Conservation (phyloP, 2,113 vertebrate genomes). For the Vimba vimba region DNA sequence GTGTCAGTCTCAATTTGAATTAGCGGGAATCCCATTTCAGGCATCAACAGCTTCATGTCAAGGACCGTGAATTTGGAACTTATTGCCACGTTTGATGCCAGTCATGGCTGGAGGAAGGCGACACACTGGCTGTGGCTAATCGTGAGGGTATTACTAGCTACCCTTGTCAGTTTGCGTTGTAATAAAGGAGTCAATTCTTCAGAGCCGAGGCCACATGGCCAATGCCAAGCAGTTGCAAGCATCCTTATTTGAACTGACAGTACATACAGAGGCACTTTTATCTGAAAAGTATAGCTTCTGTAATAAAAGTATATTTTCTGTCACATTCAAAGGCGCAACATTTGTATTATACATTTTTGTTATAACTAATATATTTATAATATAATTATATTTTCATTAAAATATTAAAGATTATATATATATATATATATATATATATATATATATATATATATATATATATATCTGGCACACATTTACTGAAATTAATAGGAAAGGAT, state of each 20-base stretch:
- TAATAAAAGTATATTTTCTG: too few species aligned
- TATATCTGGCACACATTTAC: too few species aligned
- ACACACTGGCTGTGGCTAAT: slow-evolving; percentile 13
- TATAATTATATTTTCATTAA: too few species aligned
- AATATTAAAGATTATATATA: too few species aligned
- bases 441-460: too few species aligned
- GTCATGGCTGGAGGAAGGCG: slow-evolving; percentile 39
- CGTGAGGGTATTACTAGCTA: slow-evolving; percentile 2
- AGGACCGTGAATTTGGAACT: slow-evolving; percentile 40
- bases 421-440: too few species aligned
- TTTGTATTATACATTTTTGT: too few species aligned
- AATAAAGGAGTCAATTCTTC: slow-evolving; percentile 12
- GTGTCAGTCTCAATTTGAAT: slow-evolving; percentile 36
- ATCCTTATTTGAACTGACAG: slow-evolving; percentile 24
- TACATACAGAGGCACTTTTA: not conserved
- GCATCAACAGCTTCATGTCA: slow-evolving; percentile 32
- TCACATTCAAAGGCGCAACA: not conserved
- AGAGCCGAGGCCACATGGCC: not conserved
- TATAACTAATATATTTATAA: too few species aligned
- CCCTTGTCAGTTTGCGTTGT: slow-evolving; percentile 1
- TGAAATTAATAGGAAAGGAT: too few species aligned
- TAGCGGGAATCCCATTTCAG: slow-evolving; percentile 38
- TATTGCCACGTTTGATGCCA: slow-evolving; percentile 11
- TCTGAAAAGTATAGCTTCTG: not conserved
- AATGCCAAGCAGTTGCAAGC: not conserved